Evolutionary conservation across 2,113 vertebrate species (phyloP).

Genomic region (Psittacara wagleri): DNA sequence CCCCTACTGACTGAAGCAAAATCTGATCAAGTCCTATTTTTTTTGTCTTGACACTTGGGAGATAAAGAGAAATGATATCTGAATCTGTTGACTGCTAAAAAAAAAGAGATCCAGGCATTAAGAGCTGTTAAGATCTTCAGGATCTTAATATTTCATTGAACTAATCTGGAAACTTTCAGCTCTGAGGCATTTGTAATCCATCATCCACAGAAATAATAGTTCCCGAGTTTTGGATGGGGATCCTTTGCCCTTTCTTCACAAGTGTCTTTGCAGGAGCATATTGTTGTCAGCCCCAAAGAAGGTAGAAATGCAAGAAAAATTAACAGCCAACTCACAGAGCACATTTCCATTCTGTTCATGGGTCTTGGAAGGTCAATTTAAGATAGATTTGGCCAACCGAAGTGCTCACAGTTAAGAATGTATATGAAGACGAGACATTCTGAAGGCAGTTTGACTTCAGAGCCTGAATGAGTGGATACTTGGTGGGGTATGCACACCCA

Average conservation of each 20-base stretch:
- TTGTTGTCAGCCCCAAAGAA: neutral
- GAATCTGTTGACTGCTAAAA: neutral
- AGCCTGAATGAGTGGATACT: neutral
- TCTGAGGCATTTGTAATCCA: neutral
- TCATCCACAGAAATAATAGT: neutral
- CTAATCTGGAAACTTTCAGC: neutral
- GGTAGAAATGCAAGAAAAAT: neutral
- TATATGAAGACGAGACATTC: neutral
- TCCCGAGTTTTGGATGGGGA: neutral
- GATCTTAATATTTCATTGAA: neutral
- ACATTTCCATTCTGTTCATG: neutral
- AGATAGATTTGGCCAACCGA: neutral
- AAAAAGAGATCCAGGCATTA: neutral
- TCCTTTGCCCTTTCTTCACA: neutral
- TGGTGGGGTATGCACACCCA: fast-evolving
- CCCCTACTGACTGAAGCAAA: neutral
- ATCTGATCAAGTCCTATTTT: neutral
- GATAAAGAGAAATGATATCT: neutral
- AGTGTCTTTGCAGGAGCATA: neutral
- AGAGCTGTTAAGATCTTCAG: neutral
- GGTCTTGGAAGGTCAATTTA: neutral
- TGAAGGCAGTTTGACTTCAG: neutral
- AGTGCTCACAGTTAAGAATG: fast-evolving
- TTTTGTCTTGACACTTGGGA: neutral
- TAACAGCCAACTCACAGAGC: neutral